phyloP scores from a whole-genome alignment of 23 tunicate species.

The Trididemnum miniatum region DNA sequence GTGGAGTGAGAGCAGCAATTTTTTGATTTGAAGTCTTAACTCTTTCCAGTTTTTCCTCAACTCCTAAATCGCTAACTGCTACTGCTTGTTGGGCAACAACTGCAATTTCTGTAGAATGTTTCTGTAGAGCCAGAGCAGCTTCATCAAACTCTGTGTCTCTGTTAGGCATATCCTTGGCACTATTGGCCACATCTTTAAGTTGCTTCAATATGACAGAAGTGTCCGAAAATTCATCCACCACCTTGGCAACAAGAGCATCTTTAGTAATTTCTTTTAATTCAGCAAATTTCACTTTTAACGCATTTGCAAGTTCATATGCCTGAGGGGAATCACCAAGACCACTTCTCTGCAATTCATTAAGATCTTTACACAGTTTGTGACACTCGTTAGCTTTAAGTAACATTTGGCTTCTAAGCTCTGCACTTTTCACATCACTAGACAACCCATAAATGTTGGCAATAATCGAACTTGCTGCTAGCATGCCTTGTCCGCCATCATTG shows the following conservation, averaged over 20 bases:
- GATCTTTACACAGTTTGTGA: conserved; percentile 56
- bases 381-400: conserved; percentile 46
- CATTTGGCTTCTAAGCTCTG: conserved; percentile 28
- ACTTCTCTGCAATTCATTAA: conserved; percentile 47
- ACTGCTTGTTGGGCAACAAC: conserved; percentile 80
- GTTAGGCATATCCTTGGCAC: conserved; percentile 62
- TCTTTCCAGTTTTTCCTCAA: conserved; percentile 61
- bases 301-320: conserved; percentile 63
- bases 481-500: conserved; percentile 83
- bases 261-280: conserved; percentile 61
- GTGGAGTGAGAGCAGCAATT: conserved; percentile 83
- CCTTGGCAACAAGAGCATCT: conserved; percentile 60
- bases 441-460: conserved; percentile 64
- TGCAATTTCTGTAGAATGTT: conserved; percentile 63
- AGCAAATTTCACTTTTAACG: conserved; percentile 49
- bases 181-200: conserved; percentile 62
- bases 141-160: conserved; percentile 80
- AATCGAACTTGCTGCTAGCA: conserved; percentile 44
- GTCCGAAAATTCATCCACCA: conserved; percentile 98
- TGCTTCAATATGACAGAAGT: conserved; percentile 80
- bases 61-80: conserved; percentile 59
- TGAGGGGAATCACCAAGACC: conserved; percentile 68
- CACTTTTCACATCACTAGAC: conserved; percentile 45
- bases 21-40: conserved; percentile 56
- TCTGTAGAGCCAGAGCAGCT: conserved; percentile 48